Evolutionary conservation across 1,140 invertebrate genomes (phyloP).

Genomic region (Solenopsis fugax): DNA sequence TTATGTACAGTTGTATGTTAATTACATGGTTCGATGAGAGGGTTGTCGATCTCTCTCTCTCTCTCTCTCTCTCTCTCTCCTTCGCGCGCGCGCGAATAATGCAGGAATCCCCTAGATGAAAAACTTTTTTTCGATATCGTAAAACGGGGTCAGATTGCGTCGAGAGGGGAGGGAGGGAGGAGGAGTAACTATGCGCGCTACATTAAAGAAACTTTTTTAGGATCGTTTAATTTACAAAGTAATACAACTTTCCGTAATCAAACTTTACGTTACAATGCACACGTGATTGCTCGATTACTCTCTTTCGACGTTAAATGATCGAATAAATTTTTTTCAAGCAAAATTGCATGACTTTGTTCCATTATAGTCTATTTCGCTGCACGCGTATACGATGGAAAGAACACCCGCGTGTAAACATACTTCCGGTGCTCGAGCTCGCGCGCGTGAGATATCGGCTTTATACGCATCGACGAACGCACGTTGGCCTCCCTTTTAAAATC

Average conservation of each 20-base stretch:
- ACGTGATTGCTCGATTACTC: conserved; percentile 24
- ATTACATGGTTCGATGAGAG: conserved; percentile 40
- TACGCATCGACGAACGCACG: conserved; percentile 32
- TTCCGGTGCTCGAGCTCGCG: conserved; percentile 47
- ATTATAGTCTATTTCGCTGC: background rate
- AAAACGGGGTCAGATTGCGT: conserved; percentile 20
- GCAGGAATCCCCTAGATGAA: conserved; percentile 31
- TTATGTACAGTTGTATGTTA: conserved; percentile 19
- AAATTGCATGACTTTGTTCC: background rate
- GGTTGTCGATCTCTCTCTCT: background rate
- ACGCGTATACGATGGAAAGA: conserved; percentile 20
- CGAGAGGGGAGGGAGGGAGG: background rate
- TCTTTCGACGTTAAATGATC: conserved; percentile 5
- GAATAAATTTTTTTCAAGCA: background rate
- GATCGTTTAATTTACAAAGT: conserved; percentile 41
- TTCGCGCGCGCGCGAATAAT: conserved; percentile 11
- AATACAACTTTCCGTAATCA: conserved; percentile 39
- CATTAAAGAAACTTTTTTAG: conserved; percentile 17
- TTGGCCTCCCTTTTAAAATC: conserved; percentile 39
- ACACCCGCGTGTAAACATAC: conserved; percentile 31
- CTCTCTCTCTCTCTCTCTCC: background rate
- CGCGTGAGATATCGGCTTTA: conserved; percentile 53
- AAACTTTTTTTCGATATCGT: conserved; percentile 53
- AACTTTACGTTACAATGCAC: conserved; percentile 32
- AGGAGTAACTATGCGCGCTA: background rate